Conservation (phyloP, 2,888 invertebrate species). For the Aleiodes testaceus region DNA sequence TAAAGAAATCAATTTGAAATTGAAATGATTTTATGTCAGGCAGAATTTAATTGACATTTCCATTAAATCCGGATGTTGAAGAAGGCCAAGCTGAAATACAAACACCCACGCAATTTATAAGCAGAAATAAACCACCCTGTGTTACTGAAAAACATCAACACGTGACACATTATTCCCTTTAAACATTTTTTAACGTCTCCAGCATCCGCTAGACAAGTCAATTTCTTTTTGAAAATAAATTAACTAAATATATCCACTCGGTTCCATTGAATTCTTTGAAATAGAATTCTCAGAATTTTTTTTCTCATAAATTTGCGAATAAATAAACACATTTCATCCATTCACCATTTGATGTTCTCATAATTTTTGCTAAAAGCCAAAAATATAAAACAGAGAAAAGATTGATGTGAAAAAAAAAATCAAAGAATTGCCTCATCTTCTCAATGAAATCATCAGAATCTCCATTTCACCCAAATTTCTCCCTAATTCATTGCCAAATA, state of each 20-base stretch:
- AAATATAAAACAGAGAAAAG: no score
- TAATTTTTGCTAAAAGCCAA: no score
- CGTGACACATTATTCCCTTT: conserved; percentile 15
- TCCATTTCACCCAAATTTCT: neutral
- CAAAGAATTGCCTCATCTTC: no score
- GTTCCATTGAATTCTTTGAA: neutral
- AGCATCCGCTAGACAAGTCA: conserved; percentile 8
- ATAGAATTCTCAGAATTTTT: neutral
- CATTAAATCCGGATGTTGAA: neutral
- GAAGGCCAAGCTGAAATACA: neutral
- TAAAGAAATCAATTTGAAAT: no score
- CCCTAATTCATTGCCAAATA: neutral
- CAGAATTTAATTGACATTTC: conserved; percentile 1
- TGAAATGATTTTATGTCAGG: no score
- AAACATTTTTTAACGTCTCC: conserved; percentile 18
- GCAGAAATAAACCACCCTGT: neutral
- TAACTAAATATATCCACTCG: neutral
- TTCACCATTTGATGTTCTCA: no score
- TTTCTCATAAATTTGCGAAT: neutral
- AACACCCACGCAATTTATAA: conserved; percentile 16
- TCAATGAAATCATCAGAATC: no score
- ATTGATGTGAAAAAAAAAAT: no score
- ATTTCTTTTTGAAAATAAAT: conserved; percentile 2
- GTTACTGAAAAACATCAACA: conserved; percentile 8
- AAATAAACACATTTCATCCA: no score